These are phyloP conservation scores for Athetis lepigone DNA, from an alignment of 2,888 invertebrate species.

Conservation along the genomic window DNA sequence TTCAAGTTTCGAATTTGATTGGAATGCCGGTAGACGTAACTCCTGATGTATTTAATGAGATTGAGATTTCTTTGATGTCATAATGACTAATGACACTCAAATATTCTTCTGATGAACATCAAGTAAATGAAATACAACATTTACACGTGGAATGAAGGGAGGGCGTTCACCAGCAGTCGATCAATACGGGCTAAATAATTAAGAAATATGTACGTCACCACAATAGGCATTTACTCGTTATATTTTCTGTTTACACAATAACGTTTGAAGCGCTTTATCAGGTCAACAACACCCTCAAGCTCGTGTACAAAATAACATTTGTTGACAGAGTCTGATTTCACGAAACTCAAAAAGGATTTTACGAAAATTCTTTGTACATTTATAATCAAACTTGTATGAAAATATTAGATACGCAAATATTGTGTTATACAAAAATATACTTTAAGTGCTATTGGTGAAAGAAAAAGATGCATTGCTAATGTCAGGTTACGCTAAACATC, in stretches of 20 bases:
- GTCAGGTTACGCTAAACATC: neutral
- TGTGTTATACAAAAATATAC: neutral
- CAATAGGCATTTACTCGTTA: neutral
- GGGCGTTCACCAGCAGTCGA: neutral
- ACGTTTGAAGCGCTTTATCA: neutral
- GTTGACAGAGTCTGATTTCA: neutral
- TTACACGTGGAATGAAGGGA: too few relatives aligned
- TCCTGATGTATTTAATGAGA: neutral
- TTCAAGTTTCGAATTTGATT: constrained; percentile 24
- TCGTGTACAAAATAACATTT: neutral
- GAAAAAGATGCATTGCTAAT: neutral
- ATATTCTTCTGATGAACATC: neutral
- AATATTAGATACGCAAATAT: neutral
- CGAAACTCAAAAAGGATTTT: neutral
- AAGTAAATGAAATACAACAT: too few relatives aligned
- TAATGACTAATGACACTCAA: neutral
- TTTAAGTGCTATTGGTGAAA: neutral
- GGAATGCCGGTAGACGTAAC: constrained; percentile 2
- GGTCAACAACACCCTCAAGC: constrained; percentile 12
- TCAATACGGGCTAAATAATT: neutral
- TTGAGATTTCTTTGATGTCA: constrained; percentile 9
- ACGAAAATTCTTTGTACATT: neutral
- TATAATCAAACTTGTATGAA: constrained; percentile 7
- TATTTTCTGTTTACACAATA: neutral
- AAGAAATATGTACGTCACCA: neutral